Evolutionary conservation across 2,113 vertebrate genomes (phyloP), one percentile per base, ranked within the genome.

Genomic region (Ictidomys tridecemlineatus): DNA sequence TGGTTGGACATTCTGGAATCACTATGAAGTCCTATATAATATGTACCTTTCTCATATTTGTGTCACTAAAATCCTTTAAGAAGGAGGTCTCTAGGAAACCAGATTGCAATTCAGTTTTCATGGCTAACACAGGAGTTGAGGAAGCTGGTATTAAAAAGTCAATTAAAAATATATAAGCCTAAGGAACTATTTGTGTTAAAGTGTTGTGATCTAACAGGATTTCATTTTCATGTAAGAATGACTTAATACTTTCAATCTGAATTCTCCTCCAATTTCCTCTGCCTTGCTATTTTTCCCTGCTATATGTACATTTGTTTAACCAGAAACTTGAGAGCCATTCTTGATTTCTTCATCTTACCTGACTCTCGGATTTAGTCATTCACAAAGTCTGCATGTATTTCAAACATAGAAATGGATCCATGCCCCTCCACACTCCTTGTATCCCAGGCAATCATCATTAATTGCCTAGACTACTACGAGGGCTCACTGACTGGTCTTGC

Each of bases 241-340:
- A 2, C 61, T 92, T 94, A 89, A 87, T 69, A 78, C 76, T 88
- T 93, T 51, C 77, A 32, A 28, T 48, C 26, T 65, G 32, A 51
- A 85, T 85, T 74, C 34, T 69, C 13, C 17, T 18, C 26, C 39
- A 37, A 14, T 18, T 61, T 51, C 51, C 42, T 45, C 18, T 79
- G 2, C 51, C 14, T 63, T 73, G 6, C 24, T 56, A 84, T 91
- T 48, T 42, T 22, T 1, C 14, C 37, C 11, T 69, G 17, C 8
- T 56, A 1, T 83, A 13, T 30, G 77, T 65, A 14, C n/a, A 56
- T 97, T 87, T 92, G 70, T n/a, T 97, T 70, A 72, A 67, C 26
- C 13, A 83, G 42, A 77, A 92, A 53, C 51, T n/a, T 39, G 26
- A 42, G 22, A 73, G 24, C 2, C 53, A 53, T 78, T 26, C 67